Evolutionary conservation across 2,113 vertebrate genomes (phyloP), one percentile per base, ranked within the genome.

Genomic region (Centropus bengalensis): DNA sequence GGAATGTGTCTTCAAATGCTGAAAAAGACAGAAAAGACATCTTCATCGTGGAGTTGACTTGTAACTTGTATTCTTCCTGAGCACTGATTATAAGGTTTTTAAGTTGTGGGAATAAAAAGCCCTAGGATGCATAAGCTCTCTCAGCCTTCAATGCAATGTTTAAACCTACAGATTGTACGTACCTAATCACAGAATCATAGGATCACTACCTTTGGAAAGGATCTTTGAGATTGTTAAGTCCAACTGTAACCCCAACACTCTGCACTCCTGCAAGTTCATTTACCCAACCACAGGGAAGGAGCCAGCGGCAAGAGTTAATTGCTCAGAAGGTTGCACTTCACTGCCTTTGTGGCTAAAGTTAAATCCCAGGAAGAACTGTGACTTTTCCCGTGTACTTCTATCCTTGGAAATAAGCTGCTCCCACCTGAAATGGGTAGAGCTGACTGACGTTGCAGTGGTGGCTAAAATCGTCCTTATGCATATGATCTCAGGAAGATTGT

Each of bases 1-100:
- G 97, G n/a, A 98, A 97, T 1, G 97, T 89, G 30, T 99, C 98
- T 97, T 97, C 96, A 49, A 95, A 96, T 19, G 87, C 94, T 98
- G 66, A 33, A 80, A 91, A 66, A 90, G 40, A 86, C 44, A 81
- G 73, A 79, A 64, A 91, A 59, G 11, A 19, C 8, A 62, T 30
- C 16, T 56, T 7, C 12, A 17, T 66, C 68, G 0, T 45, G 26
- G 26, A 80, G 60, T 26, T 20, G 59, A 45, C 69, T 60, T 67
- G 30, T 56, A 56, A 82, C n/a, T 19, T 42, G 56, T 66, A 40
- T 28, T 45, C 4, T 44, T 64, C 18, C 63, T 76, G 22, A 82
- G 59, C 12, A 40, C 3, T 14, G 70, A 52, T 44, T 45, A 75
- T 2, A 47, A 54, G 40, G n/a, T 76, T 91, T 68, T 70, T 36